A percentile compares a stretch with the other conserved stretches of the same genome.
Conservation (phyloP, 2,113 vertebrate species). For the Forbesichthys agassizii region DNA sequence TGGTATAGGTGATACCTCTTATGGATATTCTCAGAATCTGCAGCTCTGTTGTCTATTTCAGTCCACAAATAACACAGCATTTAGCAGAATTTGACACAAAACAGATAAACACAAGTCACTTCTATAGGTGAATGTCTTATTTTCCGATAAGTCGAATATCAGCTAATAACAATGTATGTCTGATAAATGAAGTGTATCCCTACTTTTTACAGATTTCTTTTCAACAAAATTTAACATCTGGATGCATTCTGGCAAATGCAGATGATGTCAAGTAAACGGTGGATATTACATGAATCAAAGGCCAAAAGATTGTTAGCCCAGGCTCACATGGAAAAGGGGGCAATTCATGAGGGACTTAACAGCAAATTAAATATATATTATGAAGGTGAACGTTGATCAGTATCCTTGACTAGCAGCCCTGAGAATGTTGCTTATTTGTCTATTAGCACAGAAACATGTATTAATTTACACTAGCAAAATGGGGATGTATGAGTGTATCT, state of each 20-base stretch:
- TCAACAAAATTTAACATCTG: conserved; percentile 23
- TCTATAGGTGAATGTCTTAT: too few relatives aligned
- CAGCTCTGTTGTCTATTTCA: too few relatives aligned
- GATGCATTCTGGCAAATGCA: conserved; percentile 38
- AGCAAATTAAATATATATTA: conserved; percentile 68
- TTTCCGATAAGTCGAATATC: too few relatives aligned
- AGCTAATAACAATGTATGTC: too few relatives aligned
- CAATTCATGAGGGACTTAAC: conserved; percentile 63
- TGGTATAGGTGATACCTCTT: too few relatives aligned
- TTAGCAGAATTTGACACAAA: too few relatives aligned
- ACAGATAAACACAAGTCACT: too few relatives aligned
- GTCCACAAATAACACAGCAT: too few relatives aligned
- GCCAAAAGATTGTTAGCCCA: conserved; percentile 57
- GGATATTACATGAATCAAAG: conserved; percentile 64
- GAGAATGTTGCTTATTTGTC: conserved; percentile 37
- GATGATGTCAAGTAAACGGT: conserved; percentile 48
- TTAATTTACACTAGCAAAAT: conserved; percentile 20
- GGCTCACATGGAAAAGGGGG: conserved; percentile 48
- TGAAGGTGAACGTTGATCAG: conserved; percentile 64
- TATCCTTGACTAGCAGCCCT: conserved; percentile 62
- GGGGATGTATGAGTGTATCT: background rate
- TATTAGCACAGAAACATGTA: conserved; percentile 36
- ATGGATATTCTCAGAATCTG: too few relatives aligned
- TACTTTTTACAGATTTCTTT: background rate
- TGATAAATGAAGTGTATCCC: too few relatives aligned